phyloP scores from a whole-genome alignment of 2,888 invertebrate genomes.

The Platycheirus rosarum region DNA sequence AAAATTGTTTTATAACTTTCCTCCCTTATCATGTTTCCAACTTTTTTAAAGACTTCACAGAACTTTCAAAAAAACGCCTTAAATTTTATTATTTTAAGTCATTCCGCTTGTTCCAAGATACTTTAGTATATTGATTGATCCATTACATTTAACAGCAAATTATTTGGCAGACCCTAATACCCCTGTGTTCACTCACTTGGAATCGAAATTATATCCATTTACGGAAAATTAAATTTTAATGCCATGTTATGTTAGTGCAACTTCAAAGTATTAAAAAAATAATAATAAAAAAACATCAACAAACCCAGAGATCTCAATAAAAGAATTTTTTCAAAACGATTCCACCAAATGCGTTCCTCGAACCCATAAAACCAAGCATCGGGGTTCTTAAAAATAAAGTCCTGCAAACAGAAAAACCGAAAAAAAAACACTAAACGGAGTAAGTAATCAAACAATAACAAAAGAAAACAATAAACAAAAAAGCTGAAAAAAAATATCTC shows the following conservation, averaged over 20 bases:
- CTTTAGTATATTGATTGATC: background rate
- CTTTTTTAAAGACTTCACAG: too few relatives aligned
- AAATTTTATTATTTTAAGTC: too few relatives aligned
- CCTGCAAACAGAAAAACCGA: slow-evolving; percentile 12
- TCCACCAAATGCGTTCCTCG: slow-evolving; percentile 25
- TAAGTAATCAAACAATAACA: slow-evolving; percentile 65
- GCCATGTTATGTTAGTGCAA: slow-evolving; percentile 47
- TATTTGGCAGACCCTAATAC: background rate
- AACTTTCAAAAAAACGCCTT: too few relatives aligned
- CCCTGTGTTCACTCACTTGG: slow-evolving; percentile 9
- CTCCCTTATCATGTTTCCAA: too few relatives aligned
- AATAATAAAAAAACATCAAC: slow-evolving; percentile 7
- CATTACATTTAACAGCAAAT: background rate
- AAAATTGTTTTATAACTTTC: too few relatives aligned
- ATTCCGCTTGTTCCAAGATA: background rate
- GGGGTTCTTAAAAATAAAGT: slow-evolving; percentile 32
- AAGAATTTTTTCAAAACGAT: slow-evolving; percentile 30
- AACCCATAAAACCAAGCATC: slow-evolving; percentile 55
- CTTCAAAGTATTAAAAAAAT: slow-evolving; percentile 29
- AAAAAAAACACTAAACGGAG: slow-evolving; percentile 54
- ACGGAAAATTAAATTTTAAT: slow-evolving; percentile 67
- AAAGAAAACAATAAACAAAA: slow-evolving; percentile 66
- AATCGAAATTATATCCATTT: slow-evolving; percentile 38
- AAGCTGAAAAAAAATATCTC: slow-evolving; percentile 30
- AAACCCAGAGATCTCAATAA: slow-evolving; percentile 2